These are phyloP conservation scores for Schizopygopsis pylzovi DNA, from an alignment of 2,797 vertebrate genomes.

Conservation along the genomic window DNA sequence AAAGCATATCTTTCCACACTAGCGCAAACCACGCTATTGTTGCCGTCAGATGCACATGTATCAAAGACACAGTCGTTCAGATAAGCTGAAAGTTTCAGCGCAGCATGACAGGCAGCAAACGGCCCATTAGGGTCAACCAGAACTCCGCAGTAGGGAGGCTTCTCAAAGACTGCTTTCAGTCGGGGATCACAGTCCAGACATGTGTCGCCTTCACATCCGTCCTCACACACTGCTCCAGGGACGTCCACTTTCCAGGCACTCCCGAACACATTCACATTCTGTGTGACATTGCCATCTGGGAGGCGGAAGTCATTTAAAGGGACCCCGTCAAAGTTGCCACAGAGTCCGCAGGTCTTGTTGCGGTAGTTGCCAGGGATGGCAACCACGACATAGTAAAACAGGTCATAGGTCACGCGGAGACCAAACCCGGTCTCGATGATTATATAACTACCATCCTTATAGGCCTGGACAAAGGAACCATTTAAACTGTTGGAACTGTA, in stretches of 20 bases:
- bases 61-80: slow-evolving; percentile 77
- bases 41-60: slow-evolving; percentile 68
- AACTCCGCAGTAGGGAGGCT: slow-evolving; percentile 70
- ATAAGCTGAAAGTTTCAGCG: slow-evolving; percentile 68
- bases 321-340: slow-evolving; percentile 76
- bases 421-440: slow-evolving; percentile 72
- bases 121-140: slow-evolving; percentile 69
- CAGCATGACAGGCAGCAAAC: slow-evolving; percentile 70
- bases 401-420: slow-evolving; percentile 75
- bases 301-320: slow-evolving; percentile 74
- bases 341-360: slow-evolving; percentile 74
- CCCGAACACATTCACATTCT: slow-evolving; percentile 70
- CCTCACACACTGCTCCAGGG: slow-evolving; percentile 64
- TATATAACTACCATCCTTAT: slow-evolving; percentile 64
- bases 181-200: slow-evolving; percentile 67
- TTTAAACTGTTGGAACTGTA: slow-evolving; percentile 70
- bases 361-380: slow-evolving; percentile 74
- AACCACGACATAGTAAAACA: slow-evolving; percentile 70
- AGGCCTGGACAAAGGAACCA: slow-evolving; percentile 66
- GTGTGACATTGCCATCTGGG: slow-evolving; percentile 65
- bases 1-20: slow-evolving; percentile 73
- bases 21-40: slow-evolving; percentile 71
- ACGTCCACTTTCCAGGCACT: slow-evolving; percentile 69
- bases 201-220: slow-evolving; percentile 66
- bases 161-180: slow-evolving; percentile 67